Conservation (phyloP, 2,797 vertebrate genomes). For the Lemur catta region DNA sequence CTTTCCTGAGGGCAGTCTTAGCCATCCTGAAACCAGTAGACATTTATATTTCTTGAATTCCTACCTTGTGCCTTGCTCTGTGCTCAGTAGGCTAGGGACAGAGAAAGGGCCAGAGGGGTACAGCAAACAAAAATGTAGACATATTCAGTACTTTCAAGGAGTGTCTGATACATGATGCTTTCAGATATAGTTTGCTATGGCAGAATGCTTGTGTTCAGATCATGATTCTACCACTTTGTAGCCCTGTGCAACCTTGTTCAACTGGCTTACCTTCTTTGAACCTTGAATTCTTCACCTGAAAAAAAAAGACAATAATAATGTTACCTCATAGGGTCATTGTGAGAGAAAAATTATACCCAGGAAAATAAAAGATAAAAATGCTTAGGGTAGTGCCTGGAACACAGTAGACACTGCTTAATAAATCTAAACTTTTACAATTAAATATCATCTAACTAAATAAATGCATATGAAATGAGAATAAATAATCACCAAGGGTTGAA, state of each 20-base stretch:
- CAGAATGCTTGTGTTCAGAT: background rate
- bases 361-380: background rate
- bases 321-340: background rate
- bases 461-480: background rate
- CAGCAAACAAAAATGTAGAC: background rate
- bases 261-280: background rate
- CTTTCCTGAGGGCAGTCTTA: background rate
- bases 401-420: background rate
- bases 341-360: background rate
- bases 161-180: background rate
- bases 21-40: background rate
- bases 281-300: background rate
- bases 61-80: background rate
- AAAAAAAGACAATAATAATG: background rate
- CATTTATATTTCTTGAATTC: background rate
- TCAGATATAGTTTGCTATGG: background rate
- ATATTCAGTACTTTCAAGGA: background rate
- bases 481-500: background rate
- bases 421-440: background rate
- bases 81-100: background rate
- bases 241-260: background rate
- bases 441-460: background rate
- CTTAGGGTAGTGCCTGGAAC: background rate
- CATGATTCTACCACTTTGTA: background rate
- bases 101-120: background rate